A percentile compares a stretch with the other conserved stretches of the same genome.
These are phyloP conservation scores for Strigamia crassipes DNA, from an alignment of 2,888 invertebrate genomes.

Conservation along the genomic window DNA sequence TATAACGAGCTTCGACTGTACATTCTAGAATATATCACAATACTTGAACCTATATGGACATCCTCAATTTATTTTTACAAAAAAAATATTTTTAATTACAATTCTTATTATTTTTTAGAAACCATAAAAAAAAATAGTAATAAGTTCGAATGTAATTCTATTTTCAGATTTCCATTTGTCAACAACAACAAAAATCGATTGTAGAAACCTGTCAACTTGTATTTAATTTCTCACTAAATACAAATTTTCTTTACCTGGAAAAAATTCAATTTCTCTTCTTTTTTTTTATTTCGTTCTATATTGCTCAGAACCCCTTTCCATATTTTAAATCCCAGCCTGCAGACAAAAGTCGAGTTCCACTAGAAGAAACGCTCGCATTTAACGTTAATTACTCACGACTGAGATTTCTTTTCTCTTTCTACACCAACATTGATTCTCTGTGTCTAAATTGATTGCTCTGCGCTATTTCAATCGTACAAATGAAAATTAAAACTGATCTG, in stretches of 20 bases:
- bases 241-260: background rate
- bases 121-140: too few relatives aligned
- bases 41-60: too few relatives aligned
- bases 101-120: too few relatives aligned
- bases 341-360: background rate
- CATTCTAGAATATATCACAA: too few relatives aligned
- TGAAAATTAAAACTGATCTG: constrained; percentile 10
- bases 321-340: background rate
- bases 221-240: background rate
- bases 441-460: constrained; percentile 8
- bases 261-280: background rate
- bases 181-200: background rate
- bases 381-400: constrained; percentile 21
- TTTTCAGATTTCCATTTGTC: too few relatives aligned
- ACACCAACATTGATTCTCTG: background rate
- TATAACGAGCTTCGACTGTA: too few relatives aligned
- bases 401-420: background rate
- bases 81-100: too few relatives aligned
- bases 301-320: background rate
- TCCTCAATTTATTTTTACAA: too few relatives aligned
- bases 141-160: too few relatives aligned
- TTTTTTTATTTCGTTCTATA: background rate
- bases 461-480: background rate
- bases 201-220: background rate
- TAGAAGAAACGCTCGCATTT: background rate